phyloP scores from a whole-genome alignment of 2,797 vertebrate species.

The Periophthalmus magnuspinnatus region DNA sequence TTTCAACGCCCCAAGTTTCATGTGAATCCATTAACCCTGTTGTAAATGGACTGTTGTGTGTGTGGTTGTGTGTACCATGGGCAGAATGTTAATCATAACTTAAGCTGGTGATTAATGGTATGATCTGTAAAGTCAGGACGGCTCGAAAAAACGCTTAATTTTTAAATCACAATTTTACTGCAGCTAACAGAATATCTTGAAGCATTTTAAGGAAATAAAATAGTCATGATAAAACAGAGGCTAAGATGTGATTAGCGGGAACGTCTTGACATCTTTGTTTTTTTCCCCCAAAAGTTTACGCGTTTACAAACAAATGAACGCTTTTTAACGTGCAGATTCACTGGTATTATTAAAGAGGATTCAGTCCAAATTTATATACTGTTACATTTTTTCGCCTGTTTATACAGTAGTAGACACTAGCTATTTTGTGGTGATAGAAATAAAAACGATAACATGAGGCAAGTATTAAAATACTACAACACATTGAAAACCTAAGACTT shows the following conservation, averaged over 20 bases:
- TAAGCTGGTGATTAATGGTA: neutral
- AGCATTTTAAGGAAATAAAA: constrained; percentile 40
- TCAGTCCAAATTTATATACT: constrained; percentile 44
- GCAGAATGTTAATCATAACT: neutral
- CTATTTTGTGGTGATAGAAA: constrained; percentile 42
- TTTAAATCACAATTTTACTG: constrained; percentile 6
- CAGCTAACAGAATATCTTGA: neutral
- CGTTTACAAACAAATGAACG: constrained; percentile 28
- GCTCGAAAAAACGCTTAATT: constrained; percentile 1
- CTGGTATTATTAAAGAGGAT: constrained; percentile 31
- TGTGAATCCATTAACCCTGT: neutral
- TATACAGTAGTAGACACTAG: constrained; percentile 59
- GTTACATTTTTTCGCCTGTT: constrained; percentile 53
- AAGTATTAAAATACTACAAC: constrained; percentile 59
- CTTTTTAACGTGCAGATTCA: constrained; percentile 52
- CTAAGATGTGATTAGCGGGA: constrained; percentile 39
- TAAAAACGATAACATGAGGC: constrained; percentile 46
- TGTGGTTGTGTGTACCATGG: neutral
- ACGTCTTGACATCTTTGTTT: constrained; percentile 7
- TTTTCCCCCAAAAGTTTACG: constrained; percentile 20
- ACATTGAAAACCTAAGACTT: constrained; percentile 59
- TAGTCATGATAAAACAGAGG: constrained; percentile 43
- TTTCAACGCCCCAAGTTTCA: neutral
- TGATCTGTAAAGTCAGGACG: neutral
- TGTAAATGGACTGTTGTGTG: neutral